Conservation (phyloP, 2,797 vertebrate genomes). For the Leptodactylus fallax region DNA sequence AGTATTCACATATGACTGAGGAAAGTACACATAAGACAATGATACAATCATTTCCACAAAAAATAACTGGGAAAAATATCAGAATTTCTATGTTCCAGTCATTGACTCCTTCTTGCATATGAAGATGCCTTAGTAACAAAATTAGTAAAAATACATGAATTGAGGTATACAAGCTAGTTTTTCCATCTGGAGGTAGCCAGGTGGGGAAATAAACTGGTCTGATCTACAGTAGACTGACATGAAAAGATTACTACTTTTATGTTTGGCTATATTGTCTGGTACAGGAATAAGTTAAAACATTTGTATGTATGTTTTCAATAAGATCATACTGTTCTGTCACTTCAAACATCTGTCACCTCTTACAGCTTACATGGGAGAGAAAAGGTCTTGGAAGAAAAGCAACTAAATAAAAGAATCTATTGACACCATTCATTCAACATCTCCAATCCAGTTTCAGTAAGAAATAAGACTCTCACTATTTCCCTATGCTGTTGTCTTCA, state of each 20-base stretch:
- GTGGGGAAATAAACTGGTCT: background rate
- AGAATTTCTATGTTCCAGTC: too few species aligned
- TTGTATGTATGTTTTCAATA: slow-evolving; percentile 5
- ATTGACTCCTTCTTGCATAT: too few species aligned
- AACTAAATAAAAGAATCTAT: slow-evolving; percentile 23
- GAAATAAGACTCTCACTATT: background rate
- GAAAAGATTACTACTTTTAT: background rate
- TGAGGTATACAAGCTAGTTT: background rate
- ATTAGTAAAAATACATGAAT: too few species aligned
- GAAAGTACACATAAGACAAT: too few species aligned
- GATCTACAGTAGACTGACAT: background rate
- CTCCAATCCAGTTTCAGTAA: slow-evolving; percentile 6
- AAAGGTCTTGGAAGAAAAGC: background rate
- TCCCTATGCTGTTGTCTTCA: slow-evolving; percentile 59
- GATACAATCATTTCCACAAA: too few species aligned
- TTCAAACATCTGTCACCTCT: slow-evolving; percentile 23
- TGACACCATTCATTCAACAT: slow-evolving; percentile 26
- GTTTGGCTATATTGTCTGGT: background rate
- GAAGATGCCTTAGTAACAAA: too few species aligned
- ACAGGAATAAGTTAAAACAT: background rate
- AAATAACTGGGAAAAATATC: too few species aligned
- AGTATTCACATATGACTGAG: too few species aligned
- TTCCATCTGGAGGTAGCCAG: background rate
- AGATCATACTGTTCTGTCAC: background rate
- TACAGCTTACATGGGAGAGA: background rate